Conservation (phyloP, 1,140 invertebrate species). For the Drosophila tristis region DNA sequence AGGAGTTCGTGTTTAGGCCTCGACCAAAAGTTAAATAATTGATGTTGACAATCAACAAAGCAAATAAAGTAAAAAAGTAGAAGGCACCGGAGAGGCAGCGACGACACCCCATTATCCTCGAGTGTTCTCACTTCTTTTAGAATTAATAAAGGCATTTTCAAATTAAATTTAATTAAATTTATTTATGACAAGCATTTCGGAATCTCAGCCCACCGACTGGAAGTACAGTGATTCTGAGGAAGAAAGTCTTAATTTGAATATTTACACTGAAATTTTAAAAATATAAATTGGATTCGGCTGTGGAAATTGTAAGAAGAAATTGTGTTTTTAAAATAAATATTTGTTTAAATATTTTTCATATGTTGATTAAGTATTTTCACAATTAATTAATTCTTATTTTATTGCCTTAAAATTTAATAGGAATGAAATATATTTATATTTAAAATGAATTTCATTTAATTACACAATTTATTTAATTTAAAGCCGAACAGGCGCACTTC, state of each 20-base stretch:
- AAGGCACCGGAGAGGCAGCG: constrained; percentile 35
- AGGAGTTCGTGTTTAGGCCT: constrained; percentile 53
- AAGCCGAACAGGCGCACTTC: too few relatives aligned
- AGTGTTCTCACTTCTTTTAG: constrained; percentile 37
- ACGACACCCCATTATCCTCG: constrained; percentile 26
- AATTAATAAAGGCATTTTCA: constrained; percentile 66
- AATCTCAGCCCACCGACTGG: not conserved
- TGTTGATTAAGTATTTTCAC: too few relatives aligned
- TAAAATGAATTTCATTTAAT: too few relatives aligned
- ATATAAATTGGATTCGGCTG: too few relatives aligned
- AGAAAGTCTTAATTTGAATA: too few relatives aligned
- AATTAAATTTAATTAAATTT: constrained; percentile 72
- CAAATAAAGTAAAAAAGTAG: constrained; percentile 73
- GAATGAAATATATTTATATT: too few relatives aligned
- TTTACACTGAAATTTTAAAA: too few relatives aligned
- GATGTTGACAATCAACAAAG: constrained; percentile 83
- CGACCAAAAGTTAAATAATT: constrained; percentile 82
- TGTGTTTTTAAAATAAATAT: not conserved
- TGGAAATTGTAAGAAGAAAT: too few relatives aligned
- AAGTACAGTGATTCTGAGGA: not conserved
- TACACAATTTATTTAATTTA: too few relatives aligned
- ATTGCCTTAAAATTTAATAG: too few relatives aligned
- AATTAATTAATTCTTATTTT: too few relatives aligned
- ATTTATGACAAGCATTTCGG: constrained; percentile 43
- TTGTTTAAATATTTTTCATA: too few relatives aligned